phyloP scores from a whole-genome alignment of 2,888 invertebrate species.

The Barypeithes pellucidus region DNA sequence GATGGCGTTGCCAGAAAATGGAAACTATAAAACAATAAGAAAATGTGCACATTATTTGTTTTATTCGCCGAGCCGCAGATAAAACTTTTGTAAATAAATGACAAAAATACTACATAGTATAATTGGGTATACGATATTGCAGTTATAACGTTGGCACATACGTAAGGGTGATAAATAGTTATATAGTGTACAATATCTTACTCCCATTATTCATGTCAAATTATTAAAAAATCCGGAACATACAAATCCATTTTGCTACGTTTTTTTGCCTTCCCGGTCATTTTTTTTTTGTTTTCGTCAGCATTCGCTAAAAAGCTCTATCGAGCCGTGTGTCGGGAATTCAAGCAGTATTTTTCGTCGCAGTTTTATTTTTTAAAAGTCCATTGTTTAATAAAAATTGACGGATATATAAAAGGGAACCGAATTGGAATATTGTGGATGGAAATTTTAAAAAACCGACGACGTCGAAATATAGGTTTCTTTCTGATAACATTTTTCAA shows the following conservation, averaged over 20 bases:
- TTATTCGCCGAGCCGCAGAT: too few species aligned
- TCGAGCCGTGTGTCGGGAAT: constrained; percentile 20
- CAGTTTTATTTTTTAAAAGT: constrained; percentile 41
- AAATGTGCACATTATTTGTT: too few species aligned
- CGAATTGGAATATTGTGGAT: constrained; percentile 17
- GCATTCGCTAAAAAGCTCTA: constrained; percentile 21
- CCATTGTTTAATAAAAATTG: constrained; percentile 49
- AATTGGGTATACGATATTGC: too few species aligned
- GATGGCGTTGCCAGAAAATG: too few species aligned
- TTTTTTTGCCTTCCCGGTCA: neutral
- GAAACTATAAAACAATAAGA: too few species aligned
- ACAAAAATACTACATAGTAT: too few species aligned
- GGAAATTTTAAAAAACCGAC: constrained; percentile 17
- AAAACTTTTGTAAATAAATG: too few species aligned
- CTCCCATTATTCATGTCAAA: neutral
- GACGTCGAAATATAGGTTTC: constrained; percentile 19
- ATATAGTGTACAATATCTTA: too few species aligned
- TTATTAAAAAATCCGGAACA: neutral
- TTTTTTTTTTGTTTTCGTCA: constrained; percentile 10
- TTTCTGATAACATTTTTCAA: constrained; percentile 25
- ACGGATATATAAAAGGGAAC: constrained; percentile 42
- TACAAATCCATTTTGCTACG: constrained; percentile 7
- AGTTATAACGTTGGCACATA: too few species aligned
- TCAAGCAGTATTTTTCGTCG: constrained; percentile 28
- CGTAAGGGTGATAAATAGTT: too few species aligned